Base-by-base conservation (phyloP, 2,113 vertebrate species). In the Odontesthes bonariensis region DNA sequence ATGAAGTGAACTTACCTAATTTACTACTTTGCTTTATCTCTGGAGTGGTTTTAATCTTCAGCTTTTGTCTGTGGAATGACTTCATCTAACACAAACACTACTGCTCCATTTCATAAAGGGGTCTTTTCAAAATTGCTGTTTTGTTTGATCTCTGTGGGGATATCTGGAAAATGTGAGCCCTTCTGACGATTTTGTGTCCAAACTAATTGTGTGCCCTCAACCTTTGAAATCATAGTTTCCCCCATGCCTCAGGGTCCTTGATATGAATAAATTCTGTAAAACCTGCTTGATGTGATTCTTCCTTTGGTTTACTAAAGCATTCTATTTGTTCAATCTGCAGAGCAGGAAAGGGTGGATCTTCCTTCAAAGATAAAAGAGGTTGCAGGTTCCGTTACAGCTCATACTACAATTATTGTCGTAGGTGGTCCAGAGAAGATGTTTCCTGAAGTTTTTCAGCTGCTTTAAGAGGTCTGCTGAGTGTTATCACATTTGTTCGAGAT, bases 281-380 rank as follows among this genome's bases (percentile, higher is more conserved):
- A 65, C 17, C 32, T 42, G 9, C 47, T 1, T 6, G 0, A 66
- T 53, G 42, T 49, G 59, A 69, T 80, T 53, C 46, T 56, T 73
- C 20, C 57, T 57, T 51, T 42, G 73, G 55, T 64, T 80, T 63
- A 40, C 55, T 44, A 5, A 71, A 82, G 53, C n/a, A 2, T 33
- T 51, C 46, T 81, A 57, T 89, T 90, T 85, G 73, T 72, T 82
- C 86, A 86, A 79, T 55, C 49, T 83, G 77, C 65, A 64, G 65
- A 71, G 54, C 90, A 89, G 92, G 92, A 92, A 93, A 86, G 83
- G 91, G 84, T 88, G 90, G 86, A 47, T 76, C 82, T 91, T 90
- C 88, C 87, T 79, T 71, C 82, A 31, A 14, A 83, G 84, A 88
- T 90, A 87, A 70, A 81, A 73, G 13, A 3, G 54, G 62, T 11